Evolutionary conservation across 2,797 vertebrate species (phyloP), one percentile per base, ranked within the genome.

Genomic region (Cyprinella venusta): DNA sequence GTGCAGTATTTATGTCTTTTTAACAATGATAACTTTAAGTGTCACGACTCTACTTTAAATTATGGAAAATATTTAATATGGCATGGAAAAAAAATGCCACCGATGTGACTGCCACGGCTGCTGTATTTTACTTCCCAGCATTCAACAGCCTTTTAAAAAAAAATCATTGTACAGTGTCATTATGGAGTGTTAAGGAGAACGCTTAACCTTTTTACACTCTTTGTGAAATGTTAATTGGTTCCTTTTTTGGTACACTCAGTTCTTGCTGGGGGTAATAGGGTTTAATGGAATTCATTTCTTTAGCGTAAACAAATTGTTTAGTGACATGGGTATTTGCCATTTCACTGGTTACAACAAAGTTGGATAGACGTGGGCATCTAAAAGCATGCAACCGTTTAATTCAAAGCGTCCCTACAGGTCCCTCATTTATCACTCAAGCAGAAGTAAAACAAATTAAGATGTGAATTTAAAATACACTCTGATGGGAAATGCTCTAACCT

Each of bases 91-190:
- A 48, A 70, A 40, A 0, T 26, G 13, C 15, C 0, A 1, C 21
- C 82, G 33, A 50, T 81, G 54, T 24, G 61, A 61, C 54, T n/a
- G 67, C 26, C 2, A 56, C 19, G 19, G 4, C 50, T 21, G 18
- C 15, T 45, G 12, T 50, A 71, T 80, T 67, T 48, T 56, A 67
- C 42, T 76, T 76, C 33, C 59, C 78, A 76, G 78, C 76, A 76
- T 76, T 74, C 71, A 71, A 83, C 84, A 81, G 63, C 63, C 81
- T 85, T 82, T 88, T 83, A 88, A 88, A 87, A 88, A 87, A 79
- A 69, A 80, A 72, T 80, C 78, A 87, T 81, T 40, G 78, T 84
- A 84, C 63, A 54, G 63, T 75, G 79, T 67, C 63, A 69, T 83
- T 86, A 82, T 68, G 75, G 38, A 79, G 52, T 81, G 68, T 82